Evolutionary conservation across 2,797 vertebrate species (phyloP), one percentile per base, ranked within the genome.

Genomic region (Atherinosoma microstoma): DNA sequence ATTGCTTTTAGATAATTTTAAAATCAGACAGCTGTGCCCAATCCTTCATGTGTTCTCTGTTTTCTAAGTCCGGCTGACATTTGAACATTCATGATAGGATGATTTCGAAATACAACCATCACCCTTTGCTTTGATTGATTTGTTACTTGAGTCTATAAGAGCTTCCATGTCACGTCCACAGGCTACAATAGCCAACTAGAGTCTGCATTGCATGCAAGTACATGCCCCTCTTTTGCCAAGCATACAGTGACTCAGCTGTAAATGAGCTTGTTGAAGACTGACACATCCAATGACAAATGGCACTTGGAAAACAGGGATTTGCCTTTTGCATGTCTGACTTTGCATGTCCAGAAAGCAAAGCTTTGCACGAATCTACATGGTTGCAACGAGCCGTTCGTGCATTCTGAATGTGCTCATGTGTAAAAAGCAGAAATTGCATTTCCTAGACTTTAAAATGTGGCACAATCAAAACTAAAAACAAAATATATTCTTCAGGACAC

Each of bases 261-360:
- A 54, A 54, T 54, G 51, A 27, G 51, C 13, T 54, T 29, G 51
- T 54, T 54, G 51, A 29, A 13, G 51, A 54, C 49, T 51, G n/a
- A 51, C 11, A 2, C 22, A 15, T 24, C 22, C 11, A 54, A 27
- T 27, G 0, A 24, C 51, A 24, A 54, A 27, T 27, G 24, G 24
- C 22, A 54, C 12, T 54, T 27, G 5, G 10, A 29, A 3, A 29
- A 54, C 6, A 27, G 22, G 24, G 24, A 27, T 27, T 27, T 47
- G 45, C 18, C 10, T 20, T n/a, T 9, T 22, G 20, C 47, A 51
- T 51, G 47, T 51, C 20, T 27, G 5, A 27, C 24, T 54, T 29
- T 54, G 27, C 27, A 54, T 54, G 51, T 8, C 54, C 54, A 57
- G 54, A 15, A 57, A 30, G 15, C 7, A 18, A 57, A 29, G 27